phyloP scores from a whole-genome alignment of 2,888 invertebrate genomes.

The Athalia circularis region DNA sequence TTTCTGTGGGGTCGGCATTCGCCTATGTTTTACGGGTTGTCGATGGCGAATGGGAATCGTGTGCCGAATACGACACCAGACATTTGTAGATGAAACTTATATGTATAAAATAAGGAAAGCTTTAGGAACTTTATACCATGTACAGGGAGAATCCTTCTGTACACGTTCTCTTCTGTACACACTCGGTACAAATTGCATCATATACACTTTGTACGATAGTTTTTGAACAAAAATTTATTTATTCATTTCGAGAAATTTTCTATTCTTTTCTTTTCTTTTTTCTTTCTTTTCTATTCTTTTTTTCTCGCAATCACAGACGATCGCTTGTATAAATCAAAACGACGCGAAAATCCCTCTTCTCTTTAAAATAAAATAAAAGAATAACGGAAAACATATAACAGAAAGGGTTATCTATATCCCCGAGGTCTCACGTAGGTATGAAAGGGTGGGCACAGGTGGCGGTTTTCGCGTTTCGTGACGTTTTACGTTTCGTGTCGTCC shows the following conservation, averaged over 20 bases:
- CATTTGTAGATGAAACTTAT: slow-evolving; percentile 4
- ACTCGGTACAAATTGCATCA: too few relatives aligned
- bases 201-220: too few relatives aligned
- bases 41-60: slow-evolving; percentile 48
- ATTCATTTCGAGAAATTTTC: not conserved
- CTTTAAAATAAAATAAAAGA: not conserved
- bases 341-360: too few relatives aligned
- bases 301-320: not conserved
- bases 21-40: slow-evolving; percentile 47
- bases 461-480: not conserved
- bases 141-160: too few relatives aligned
- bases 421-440: not conserved
- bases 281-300: slow-evolving; percentile 28
- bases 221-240: too few relatives aligned
- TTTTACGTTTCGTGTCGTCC: not conserved
- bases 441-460: not conserved
- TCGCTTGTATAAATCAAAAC: not conserved
- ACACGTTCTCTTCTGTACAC: too few relatives aligned
- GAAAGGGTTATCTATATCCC: not conserved
- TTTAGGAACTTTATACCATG: not conserved
- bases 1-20: not conserved
- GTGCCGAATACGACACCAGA: slow-evolving; percentile 42
- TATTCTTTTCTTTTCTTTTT: slow-evolving; percentile 48
- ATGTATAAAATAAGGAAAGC: not conserved
- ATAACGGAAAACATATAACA: not conserved